Base-by-base conservation (phyloP, 2,797 vertebrate genomes). In the Lacerta bilineata region DNA sequence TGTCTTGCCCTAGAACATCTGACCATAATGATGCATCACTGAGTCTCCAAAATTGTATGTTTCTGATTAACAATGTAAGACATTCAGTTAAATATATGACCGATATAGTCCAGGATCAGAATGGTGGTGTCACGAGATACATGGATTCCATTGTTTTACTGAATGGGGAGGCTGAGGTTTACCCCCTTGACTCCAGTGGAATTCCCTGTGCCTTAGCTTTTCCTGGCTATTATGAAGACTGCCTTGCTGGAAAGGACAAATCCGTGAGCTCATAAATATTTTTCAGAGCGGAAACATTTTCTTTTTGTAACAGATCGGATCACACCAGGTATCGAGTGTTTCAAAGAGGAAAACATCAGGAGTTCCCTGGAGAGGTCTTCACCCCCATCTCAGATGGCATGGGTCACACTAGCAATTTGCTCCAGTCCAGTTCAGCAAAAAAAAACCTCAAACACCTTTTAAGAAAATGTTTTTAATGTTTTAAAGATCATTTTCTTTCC, bases 251-350 rank as follows among this genome's bases (percentile, higher is more conserved):
- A 77, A 71, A 89, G 41, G 27, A 89, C 0, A 0, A 83, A 68
- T 59, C 89, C 55, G 43, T 74, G 89, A 79, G n/a, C 17, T 91
- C 20, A 33, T 43, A 88, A 2, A 23, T 80, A 90, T 61, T 83
- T 86, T 90, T 76, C 80, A 89, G 25, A 91, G 1, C 87, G 17
- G 41, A 33, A 83, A 90, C 80, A 36, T 86, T 83, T 90, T 90
- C 77, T 78, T 88, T 89, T 90, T 89, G 87, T 76, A 91, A 91
- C 41, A 86, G 75, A 88, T 85, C 83, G 66, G 84, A 79, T 27
- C 55, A 84, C 88, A 90, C 74, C 0, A 1, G 88, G 91, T 87
- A 89, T 80, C 77, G 61, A 80, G 50, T 85, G 68, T 74, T 89
- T 89, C 88, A 85, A 89, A 85, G 78, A 82, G 59, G 75, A 8